phyloP scores from a whole-genome alignment of 2,888 invertebrate species.

The Sinotaia quadrata region DNA sequence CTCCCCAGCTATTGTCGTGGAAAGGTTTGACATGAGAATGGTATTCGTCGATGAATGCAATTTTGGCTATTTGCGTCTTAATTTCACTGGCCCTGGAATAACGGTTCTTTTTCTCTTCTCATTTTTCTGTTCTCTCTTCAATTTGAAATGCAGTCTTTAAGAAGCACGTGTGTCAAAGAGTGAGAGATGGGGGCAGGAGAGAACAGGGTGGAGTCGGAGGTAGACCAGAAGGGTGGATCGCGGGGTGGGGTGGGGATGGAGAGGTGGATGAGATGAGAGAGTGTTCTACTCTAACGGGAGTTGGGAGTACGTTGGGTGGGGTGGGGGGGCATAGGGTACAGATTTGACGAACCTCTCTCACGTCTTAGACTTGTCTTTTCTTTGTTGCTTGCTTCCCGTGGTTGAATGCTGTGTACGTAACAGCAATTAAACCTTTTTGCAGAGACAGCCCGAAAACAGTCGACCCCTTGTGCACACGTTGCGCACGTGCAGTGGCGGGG shows the following conservation, averaged over 20 bases:
- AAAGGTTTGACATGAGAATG: conserved; percentile 5
- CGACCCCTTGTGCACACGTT: too few species aligned
- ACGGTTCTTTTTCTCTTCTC: background rate
- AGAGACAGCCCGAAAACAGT: background rate
- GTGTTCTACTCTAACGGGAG: too few species aligned
- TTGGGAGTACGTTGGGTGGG: background rate
- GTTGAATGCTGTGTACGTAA: background rate
- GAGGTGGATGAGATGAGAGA: too few species aligned
- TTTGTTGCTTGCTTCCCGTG: background rate
- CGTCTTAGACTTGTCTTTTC: too few species aligned
- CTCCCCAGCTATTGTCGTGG: background rate
- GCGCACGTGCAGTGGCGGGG: too few species aligned
- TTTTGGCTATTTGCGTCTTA: background rate
- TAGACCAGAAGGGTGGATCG: background rate
- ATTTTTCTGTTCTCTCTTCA: too few species aligned
- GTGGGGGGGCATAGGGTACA: background rate
- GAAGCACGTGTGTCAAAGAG: background rate
- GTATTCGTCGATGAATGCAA: conserved; percentile 1
- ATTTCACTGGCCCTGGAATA: background rate
- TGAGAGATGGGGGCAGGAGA: background rate
- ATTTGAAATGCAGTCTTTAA: background rate
- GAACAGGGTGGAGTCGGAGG: background rate
- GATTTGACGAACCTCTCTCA: too few species aligned
- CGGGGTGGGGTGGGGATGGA: background rate
- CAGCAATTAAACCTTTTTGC: background rate